These are phyloP conservation scores for Pantherophis guttatus DNA, from an alignment of 2,113 vertebrate genomes.

Conservation along the genomic window DNA sequence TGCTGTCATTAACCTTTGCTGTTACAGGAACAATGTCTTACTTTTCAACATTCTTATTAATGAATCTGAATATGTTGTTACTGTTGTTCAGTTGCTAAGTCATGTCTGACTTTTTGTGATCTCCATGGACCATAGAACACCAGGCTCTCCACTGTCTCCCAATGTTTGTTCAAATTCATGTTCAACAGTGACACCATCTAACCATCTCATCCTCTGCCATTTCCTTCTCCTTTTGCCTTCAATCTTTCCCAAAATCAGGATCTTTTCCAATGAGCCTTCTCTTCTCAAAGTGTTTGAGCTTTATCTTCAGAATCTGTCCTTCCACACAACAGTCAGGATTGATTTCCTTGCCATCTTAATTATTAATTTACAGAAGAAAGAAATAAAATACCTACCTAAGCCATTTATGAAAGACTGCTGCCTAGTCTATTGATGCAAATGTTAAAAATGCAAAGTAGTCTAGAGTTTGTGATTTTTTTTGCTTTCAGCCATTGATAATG, in stretches of 20 bases:
- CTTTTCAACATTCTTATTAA: not conserved
- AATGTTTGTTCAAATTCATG: too few species aligned
- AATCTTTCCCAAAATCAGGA: too few species aligned
- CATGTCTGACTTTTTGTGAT: not conserved
- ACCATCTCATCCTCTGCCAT: not conserved
- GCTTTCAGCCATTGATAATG: not conserved
- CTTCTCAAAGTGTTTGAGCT: not conserved
- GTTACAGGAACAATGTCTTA: not conserved
- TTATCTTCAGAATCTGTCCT: not conserved
- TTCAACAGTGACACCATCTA: not conserved
- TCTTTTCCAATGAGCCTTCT: not conserved
- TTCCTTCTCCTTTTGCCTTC: too few species aligned
- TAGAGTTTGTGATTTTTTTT: not conserved
- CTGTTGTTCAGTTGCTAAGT: not conserved
- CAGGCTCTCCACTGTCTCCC: not conserved
- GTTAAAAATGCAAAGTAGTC: not conserved
- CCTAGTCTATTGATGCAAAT: not conserved
- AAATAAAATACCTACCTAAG: not conserved
- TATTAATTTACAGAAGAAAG: not conserved
- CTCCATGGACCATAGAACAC: not conserved
- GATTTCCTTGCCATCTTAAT: not conserved
- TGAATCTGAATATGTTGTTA: not conserved
- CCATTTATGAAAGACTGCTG: not conserved
- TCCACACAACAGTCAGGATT: too few species aligned
- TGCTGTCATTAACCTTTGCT: not conserved